Percentiles rank a stretch among this genome's conserved stretches.
phyloP scores from a whole-genome alignment of 2,888 invertebrate species.

The Cordilura impudica region DNA sequence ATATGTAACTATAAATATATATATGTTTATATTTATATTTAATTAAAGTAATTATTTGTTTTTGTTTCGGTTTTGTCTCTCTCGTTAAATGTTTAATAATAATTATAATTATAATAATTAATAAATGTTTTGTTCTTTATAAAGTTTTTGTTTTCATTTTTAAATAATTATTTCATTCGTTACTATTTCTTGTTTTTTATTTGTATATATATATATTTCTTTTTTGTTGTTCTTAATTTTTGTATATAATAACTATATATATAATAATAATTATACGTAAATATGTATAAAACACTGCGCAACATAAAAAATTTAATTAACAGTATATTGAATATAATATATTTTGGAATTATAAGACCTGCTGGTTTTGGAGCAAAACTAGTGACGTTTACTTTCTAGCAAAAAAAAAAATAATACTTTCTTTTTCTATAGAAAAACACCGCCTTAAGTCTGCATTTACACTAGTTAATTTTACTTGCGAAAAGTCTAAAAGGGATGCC shows the following conservation, averaged over 20 bases:
- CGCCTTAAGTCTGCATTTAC: too few species aligned
- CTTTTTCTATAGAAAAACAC: too few species aligned
- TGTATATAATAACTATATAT: constrained; percentile 56
- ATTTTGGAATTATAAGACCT: too few species aligned
- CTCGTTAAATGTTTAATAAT: constrained; percentile 53
- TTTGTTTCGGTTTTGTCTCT: constrained; percentile 58
- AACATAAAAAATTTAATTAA: background rate
- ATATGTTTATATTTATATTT: constrained; percentile 42
- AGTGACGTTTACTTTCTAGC: too few species aligned
- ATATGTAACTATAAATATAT: constrained; percentile 51
- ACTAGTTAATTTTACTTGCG: too few species aligned
- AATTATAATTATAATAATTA: constrained; percentile 54
- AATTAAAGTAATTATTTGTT: constrained; percentile 55
- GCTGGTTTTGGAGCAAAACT: too few species aligned
- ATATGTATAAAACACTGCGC: constrained; percentile 41
- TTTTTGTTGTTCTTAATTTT: constrained; percentile 26
- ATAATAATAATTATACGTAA: constrained; percentile 60
- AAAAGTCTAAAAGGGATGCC: too few species aligned
- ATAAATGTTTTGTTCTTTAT: constrained; percentile 55
- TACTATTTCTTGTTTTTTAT: constrained; percentile 29
- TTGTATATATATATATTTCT: constrained; percentile 20
- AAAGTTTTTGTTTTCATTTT: constrained; percentile 42
- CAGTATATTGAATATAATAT: too few species aligned
- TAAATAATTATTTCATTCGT: constrained; percentile 47
- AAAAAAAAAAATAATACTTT: too few species aligned